phyloP scores from a whole-genome alignment of 2,113 vertebrate genomes.

The Pomatostomus ruficeps region DNA sequence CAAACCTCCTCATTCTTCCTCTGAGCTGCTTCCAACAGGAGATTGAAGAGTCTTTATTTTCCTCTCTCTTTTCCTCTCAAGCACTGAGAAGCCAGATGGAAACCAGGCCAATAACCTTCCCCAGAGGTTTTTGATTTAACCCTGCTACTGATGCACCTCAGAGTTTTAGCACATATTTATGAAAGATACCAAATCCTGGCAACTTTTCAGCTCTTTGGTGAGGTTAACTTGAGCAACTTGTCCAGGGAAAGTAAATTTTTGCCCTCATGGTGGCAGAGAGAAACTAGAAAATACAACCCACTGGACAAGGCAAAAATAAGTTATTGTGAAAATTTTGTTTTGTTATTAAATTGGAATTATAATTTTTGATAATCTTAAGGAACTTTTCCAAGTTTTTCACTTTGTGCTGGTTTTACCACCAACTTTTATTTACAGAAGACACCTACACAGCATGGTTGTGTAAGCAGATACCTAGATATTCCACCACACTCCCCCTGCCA shows the following conservation, averaged over 20 bases:
- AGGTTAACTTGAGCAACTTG: neutral
- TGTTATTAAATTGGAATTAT: neutral
- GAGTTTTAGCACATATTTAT: neutral
- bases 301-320: neutral
- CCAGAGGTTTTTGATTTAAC: neutral
- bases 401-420: neutral
- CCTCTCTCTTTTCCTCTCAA: neutral
- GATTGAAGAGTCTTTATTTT: neutral
- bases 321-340: rapidly evolving
- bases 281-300: neutral
- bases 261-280: neutral
- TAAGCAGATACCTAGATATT: neutral
- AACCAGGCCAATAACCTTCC: neutral
- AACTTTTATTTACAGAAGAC: neutral
- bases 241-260: neutral
- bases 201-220: neutral
- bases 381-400: neutral
- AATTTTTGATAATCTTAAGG: neutral
- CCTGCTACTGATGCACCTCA: neutral
- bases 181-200: neutral
- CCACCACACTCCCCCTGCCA: rapidly evolving
- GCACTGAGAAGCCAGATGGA: neutral
- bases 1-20: neutral
- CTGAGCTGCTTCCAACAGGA: neutral
- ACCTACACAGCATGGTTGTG: neutral